A percentile compares a stretch with the other conserved stretches of the same genome.
These are phyloP conservation scores for Druceiella hillmani DNA, from an alignment of 2,888 invertebrate species.

Conservation along the genomic window DNA sequence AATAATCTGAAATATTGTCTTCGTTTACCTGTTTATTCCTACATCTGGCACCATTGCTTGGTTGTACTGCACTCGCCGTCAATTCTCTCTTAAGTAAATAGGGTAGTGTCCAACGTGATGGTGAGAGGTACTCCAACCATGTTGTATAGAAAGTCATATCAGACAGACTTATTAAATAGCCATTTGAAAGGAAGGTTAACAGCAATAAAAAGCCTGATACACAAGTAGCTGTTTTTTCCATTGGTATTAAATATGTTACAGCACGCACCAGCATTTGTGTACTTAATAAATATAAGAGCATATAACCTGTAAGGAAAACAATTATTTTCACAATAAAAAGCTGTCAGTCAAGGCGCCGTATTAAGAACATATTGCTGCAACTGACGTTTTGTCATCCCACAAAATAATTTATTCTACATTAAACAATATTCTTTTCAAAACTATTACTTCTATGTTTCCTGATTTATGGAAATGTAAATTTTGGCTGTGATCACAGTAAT, in stretches of 20 bases:
- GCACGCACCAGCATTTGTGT: conserved; percentile 64
- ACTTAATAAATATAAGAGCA: conserved; percentile 64
- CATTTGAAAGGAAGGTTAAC: conserved; percentile 59
- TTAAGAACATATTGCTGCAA: too few relatives aligned
- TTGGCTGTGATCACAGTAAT: too few relatives aligned
- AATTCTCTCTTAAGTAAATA: conserved; percentile 62
- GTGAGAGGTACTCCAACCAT: conserved; percentile 66
- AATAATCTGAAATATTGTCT: too few relatives aligned
- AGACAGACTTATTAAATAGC: conserved; percentile 62
- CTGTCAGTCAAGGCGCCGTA: too few relatives aligned
- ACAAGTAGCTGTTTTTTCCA: conserved; percentile 58
- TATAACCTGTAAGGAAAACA: conserved; percentile 58
- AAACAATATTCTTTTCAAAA: too few relatives aligned
- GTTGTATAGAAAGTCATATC: conserved; percentile 61
- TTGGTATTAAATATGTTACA: conserved; percentile 60
- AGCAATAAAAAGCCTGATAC: conserved; percentile 56
- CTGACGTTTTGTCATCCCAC: too few relatives aligned
- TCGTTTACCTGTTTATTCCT: conserved; percentile 67
- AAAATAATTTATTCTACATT: too few relatives aligned
- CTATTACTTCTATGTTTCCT: too few relatives aligned
- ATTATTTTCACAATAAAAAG: too few relatives aligned
- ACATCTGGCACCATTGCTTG: conserved; percentile 52
- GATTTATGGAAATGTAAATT: too few relatives aligned
- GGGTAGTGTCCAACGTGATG: conserved; percentile 67
- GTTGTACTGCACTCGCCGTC: conserved; percentile 56